Percentiles rank a stretch among this genome's conserved stretches.
These are phyloP conservation scores for Heteronetta atricapilla DNA, from an alignment of 2,113 vertebrate species.

Conservation along the genomic window DNA sequence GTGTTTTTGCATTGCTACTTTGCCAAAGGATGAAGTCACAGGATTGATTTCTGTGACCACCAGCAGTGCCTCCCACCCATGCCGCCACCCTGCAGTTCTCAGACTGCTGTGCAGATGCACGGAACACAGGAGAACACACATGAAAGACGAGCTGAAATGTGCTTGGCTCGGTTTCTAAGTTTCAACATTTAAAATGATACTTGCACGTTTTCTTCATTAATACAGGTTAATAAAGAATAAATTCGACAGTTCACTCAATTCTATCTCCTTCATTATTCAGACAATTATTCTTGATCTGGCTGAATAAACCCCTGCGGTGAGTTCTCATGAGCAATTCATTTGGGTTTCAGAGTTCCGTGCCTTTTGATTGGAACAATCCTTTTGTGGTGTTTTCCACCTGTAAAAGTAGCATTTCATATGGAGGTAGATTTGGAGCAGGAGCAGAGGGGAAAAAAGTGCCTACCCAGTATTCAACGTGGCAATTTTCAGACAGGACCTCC, in stretches of 20 bases:
- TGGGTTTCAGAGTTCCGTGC: neutral
- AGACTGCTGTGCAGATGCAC: neutral
- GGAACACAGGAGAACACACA: neutral
- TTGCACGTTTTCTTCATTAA: neutral
- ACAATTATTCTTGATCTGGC: neutral
- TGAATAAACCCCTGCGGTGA: neutral
- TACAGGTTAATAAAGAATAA: neutral
- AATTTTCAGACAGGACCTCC: neutral
- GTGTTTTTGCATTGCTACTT: neutral
- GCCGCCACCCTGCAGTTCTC: accelerated
- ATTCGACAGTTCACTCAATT: neutral
- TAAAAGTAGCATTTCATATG: neutral
- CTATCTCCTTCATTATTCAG: neutral
- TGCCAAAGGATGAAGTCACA: neutral
- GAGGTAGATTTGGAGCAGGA: neutral
- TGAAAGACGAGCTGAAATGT: neutral
- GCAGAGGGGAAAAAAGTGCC: neutral
- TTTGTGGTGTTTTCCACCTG: neutral
- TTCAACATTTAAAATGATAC: neutral
- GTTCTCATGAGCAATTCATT: neutral
- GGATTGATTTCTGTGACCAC: neutral
- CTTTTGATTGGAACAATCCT: neutral
- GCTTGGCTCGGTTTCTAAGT: neutral
- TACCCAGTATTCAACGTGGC: neutral
- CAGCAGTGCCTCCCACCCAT: neutral